These are phyloP conservation scores for Leucophenga varia DNA, from an alignment of 1,140 invertebrate species.

Conservation along the genomic window DNA sequence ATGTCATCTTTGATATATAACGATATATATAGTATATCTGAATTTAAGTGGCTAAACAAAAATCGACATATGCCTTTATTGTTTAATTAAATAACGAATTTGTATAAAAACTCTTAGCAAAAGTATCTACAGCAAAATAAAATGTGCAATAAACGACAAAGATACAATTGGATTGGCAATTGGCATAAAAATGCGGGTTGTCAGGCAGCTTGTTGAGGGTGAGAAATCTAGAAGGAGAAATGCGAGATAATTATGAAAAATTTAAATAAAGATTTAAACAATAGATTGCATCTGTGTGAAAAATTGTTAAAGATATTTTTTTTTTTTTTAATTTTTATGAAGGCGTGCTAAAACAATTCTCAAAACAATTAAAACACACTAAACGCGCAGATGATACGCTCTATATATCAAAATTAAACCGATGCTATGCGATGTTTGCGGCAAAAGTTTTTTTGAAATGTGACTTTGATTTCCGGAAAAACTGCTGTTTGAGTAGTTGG, in stretches of 20 bases:
- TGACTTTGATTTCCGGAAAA: slow-evolving; percentile 48
- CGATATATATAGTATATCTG: too few relatives aligned
- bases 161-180: too few relatives aligned
- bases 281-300: slow-evolving; percentile 39
- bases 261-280: background rate
- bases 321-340: background rate
- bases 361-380: slow-evolving; percentile 53
- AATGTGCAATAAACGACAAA: too few relatives aligned
- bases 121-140: too few relatives aligned
- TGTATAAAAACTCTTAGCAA: too few relatives aligned
- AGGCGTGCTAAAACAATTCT: slow-evolving; percentile 35
- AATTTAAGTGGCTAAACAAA: background rate
- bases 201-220: slow-evolving; percentile 30
- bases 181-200: too few relatives aligned
- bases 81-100: too few relatives aligned
- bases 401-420: slow-evolving; percentile 36
- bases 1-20: too few relatives aligned
- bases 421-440: background rate
- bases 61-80: slow-evolving; percentile 43
- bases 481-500: slow-evolving; percentile 1
- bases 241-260: slow-evolving; percentile 6
- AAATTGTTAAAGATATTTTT: slow-evolving; percentile 27
- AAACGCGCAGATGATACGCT: slow-evolving; percentile 50
- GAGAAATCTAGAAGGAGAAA: slow-evolving; percentile 10
- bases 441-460: slow-evolving; percentile 8